phyloP scores from a whole-genome alignment of 2,888 invertebrate species.

The Archips xylosteana region DNA sequence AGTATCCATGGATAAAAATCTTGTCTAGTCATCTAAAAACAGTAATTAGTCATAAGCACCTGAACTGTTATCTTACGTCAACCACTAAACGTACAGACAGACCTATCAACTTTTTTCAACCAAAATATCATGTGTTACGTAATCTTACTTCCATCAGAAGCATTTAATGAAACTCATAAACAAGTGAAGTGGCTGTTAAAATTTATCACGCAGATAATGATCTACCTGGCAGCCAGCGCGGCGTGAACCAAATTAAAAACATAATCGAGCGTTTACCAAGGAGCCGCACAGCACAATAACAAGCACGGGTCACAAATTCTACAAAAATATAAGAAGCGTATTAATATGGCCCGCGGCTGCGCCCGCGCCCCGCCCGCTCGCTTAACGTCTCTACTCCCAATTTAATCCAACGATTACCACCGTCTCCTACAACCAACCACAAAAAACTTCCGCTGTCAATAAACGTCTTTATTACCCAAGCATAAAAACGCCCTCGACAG shows the following conservation, averaged over 20 bases:
- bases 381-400: constrained; percentile 52
- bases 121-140: not conserved
- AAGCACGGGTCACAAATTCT: constrained; percentile 2
- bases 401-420: constrained; percentile 62
- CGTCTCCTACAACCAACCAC: constrained; percentile 21
- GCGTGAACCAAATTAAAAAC: constrained; percentile 30
- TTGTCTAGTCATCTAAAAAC: not conserved
- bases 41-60: not conserved
- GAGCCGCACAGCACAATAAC: constrained; percentile 7
- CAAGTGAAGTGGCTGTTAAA: constrained; percentile 40
- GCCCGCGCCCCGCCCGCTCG: constrained; percentile 49
- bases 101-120: constrained; percentile 1
- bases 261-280: constrained; percentile 12
- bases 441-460: not conserved
- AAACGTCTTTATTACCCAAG: constrained; percentile 21
- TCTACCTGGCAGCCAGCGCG: constrained; percentile 27
- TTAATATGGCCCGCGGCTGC: constrained; percentile 32
- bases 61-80: not conserved
- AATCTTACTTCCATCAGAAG: constrained; percentile 35
- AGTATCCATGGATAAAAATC: not conserved
- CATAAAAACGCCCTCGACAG: constrained; percentile 20
- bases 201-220: constrained; percentile 39
- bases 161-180: constrained; percentile 41
- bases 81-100: not conserved
- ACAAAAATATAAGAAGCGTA: constrained; percentile 32